Base-by-base conservation (phyloP, 2,888 invertebrate species). In the Drosophila falleni region DNA sequence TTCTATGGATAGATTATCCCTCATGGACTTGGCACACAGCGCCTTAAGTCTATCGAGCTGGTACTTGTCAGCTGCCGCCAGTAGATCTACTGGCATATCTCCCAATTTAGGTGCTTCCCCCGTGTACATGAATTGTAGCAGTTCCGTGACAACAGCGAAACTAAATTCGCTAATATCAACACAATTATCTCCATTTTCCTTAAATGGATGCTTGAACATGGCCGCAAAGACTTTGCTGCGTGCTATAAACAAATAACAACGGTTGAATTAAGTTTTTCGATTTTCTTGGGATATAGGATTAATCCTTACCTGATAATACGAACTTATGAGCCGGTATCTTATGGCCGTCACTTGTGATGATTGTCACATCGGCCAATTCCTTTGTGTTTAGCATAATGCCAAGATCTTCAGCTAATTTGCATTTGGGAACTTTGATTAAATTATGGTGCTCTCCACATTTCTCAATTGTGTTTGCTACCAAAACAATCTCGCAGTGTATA, bases 201-300 rank as follows among this genome's bases (percentile, higher is more conserved):
- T 97, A 98, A 99, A 98, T 93, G 98, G 98, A 93, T 99, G 99
- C 92, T 98, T 98, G 93, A 99, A 99, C 99, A 99, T 99, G 67
- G 99, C 99, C 90, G 98, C 97, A 93, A 99, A 99, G 23, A 99
- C 99, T 72, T 98, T 98, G 94, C 98, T 98, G 90, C 99, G 95
- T 78, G 39, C 39, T 19, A 19, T 19, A 19, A 19, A n/a, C n/a
- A n/a, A n/a, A n/a, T n/a, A n/a, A n/a, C n/a, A n/a, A n/a, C n/a
- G n/a, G n/a, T n/a, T n/a, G n/a, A n/a, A n/a, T n/a, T n/a, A n/a
- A n/a, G n/a, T n/a, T 19, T 19, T 19, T 19, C 19, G 19, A 19
- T 19, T 19, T 19, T 19, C 19, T 4, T 15, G 3, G 16, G n/a
- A n/a, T 19, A 11, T 37, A 47, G 2, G 10, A 31, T 47, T 11